A percentile compares a stretch with the other conserved stretches of the same genome.
Conservation (phyloP, 2,797 vertebrate species). For the Dendrocincla tyrannina region DNA sequence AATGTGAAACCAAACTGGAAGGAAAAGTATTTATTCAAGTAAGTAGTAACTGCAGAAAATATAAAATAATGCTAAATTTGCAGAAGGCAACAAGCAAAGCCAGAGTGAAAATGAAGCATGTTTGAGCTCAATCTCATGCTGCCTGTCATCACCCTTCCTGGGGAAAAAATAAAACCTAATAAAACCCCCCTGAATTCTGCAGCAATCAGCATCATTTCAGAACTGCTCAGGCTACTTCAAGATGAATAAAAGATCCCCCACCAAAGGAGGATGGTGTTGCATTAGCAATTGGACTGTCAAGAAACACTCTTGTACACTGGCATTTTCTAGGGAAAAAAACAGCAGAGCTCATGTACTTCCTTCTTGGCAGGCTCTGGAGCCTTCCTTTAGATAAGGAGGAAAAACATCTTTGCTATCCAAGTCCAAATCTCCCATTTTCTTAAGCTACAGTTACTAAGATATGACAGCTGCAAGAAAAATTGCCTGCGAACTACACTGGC, state of each 20-base stretch:
- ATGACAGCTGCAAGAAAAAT: constrained; percentile 33
- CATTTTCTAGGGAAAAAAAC: constrained; percentile 23
- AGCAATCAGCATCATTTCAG: not conserved
- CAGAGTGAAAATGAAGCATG: not conserved
- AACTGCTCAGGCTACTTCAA: not conserved
- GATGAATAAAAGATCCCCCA: not conserved
- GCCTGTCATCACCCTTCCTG: not conserved
- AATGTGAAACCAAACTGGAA: not conserved
- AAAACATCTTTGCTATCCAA: constrained; percentile 36
- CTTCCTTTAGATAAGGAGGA: constrained; percentile 18
- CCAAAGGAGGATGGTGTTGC: not conserved
- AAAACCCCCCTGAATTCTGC: not conserved
- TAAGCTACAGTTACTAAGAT: constrained; percentile 10
- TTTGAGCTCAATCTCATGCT: not conserved
- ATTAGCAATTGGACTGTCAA: constrained; percentile 34
- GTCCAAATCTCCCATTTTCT: constrained; percentile 23
- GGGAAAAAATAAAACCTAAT: not conserved
- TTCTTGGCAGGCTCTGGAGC: constrained; percentile 46
- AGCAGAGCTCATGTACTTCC: constrained; percentile 26
- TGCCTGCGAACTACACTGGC: constrained; percentile 6
- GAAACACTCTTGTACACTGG: constrained; percentile 5
- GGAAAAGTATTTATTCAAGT: not conserved
- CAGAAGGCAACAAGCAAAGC: not conserved
- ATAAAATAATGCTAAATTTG: not conserved
- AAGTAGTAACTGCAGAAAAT: not conserved